These are phyloP conservation scores for Plutomurus gul DNA, from an alignment of 1,140 invertebrate species.

Conservation along the genomic window DNA sequence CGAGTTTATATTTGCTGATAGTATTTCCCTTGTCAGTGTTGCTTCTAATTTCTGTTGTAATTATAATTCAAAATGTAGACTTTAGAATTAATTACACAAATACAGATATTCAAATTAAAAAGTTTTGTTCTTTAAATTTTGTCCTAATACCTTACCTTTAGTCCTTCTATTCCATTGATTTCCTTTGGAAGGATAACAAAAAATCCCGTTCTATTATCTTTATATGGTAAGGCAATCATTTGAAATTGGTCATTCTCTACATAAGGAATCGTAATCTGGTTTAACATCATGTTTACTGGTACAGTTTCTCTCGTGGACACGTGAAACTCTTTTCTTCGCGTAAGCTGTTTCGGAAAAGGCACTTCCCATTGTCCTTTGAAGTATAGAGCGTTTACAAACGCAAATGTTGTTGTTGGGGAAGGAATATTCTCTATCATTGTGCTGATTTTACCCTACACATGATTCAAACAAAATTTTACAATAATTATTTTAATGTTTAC, in stretches of 20 bases:
- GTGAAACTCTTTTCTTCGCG: conserved; percentile 57
- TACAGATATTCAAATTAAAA: background rate
- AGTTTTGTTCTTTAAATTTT: background rate
- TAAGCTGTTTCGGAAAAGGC: conserved; percentile 66
- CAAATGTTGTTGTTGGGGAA: conserved; percentile 63
- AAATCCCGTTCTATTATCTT: conserved; percentile 68
- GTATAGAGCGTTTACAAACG: conserved; percentile 76
- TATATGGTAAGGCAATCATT: conserved; percentile 74
- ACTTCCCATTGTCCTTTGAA: conserved; percentile 77
- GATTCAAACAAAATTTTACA: too few relatives aligned
- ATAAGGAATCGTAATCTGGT: conserved; percentile 64
- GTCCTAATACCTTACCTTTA: background rate
- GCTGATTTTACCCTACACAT: conserved; percentile 67
- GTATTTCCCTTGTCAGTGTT: conserved; percentile 59
- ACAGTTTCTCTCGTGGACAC: conserved; percentile 57
- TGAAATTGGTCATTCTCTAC: conserved; percentile 63
- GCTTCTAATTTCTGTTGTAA: conserved; percentile 59
- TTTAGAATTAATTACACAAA: conserved; percentile 35
- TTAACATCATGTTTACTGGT: conserved; percentile 69
- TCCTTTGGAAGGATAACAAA: conserved; percentile 69
- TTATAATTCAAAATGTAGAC: too few relatives aligned
- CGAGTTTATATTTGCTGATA: conserved; percentile 56
- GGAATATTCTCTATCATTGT: conserved; percentile 63
- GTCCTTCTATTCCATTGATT: conserved; percentile 53
- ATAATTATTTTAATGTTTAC: background rate